A percentile compares a stretch with the other conserved stretches of the same genome.
Conservation (phyloP, 2,113 vertebrate genomes). For the Cepphus grylle region DNA sequence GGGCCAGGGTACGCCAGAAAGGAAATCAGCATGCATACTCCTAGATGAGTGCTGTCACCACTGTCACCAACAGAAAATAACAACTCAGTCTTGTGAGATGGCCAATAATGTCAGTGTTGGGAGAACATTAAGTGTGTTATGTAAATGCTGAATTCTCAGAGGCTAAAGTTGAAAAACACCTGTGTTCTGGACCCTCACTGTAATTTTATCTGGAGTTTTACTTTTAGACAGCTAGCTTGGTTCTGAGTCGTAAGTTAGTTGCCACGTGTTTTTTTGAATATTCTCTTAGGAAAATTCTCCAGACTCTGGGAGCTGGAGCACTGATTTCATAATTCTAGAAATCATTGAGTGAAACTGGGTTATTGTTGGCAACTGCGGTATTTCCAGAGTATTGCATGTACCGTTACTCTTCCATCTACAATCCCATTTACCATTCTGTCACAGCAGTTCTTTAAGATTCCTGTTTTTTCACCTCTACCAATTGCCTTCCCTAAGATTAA, state of each 20-base stretch:
- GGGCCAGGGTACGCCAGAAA: not conserved
- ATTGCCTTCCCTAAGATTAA: not conserved
- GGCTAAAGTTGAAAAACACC: not conserved
- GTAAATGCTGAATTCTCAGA: not conserved
- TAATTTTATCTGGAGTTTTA: not conserved
- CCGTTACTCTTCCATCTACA: not conserved
- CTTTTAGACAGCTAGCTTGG: not conserved
- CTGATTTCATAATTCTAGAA: not conserved
- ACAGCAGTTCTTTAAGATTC: not conserved
- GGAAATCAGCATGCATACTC: not conserved
- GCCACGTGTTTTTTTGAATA: not conserved
- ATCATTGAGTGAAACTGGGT: not conserved
- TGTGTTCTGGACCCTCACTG: not conserved
- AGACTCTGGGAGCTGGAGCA: not conserved
- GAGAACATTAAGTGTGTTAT: not conserved
- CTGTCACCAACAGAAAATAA: not conserved
- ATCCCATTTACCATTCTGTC: not conserved
- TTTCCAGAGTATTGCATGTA: not conserved
- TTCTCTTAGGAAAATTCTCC: not conserved
- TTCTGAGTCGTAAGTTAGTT: not conserved
- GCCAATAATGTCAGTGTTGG: not conserved
- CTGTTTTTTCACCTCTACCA: not conserved
- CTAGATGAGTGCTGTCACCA: not conserved
- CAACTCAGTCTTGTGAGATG: not conserved
- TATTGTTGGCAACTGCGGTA: not conserved